phyloP scores from a whole-genome alignment of 1,140 invertebrate species.

The Drosophila sproati region DNA sequence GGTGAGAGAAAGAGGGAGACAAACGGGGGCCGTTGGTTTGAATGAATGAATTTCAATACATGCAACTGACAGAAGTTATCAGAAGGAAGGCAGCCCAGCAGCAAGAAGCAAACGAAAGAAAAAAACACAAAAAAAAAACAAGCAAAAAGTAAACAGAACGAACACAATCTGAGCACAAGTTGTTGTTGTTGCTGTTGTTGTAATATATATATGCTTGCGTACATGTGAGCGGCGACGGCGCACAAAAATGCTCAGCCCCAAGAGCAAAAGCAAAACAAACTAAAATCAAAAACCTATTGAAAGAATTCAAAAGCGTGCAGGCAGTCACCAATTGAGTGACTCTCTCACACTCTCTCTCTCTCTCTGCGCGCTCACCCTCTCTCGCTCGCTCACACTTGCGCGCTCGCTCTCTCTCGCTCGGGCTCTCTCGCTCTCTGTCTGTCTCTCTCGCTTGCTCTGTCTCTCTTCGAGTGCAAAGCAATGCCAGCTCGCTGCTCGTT shows the following conservation, averaged over 20 bases:
- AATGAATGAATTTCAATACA: slow-evolving; percentile 84
- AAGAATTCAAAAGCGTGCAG: slow-evolving; percentile 71
- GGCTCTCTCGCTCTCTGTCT: neutral
- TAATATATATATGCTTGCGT: slow-evolving; percentile 18
- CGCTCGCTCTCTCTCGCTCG: slow-evolving; percentile 21
- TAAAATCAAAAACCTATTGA: slow-evolving; percentile 77
- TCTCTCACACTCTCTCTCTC: slow-evolving; percentile 17
- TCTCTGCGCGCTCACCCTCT: slow-evolving; percentile 22
- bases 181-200: slow-evolving; percentile 12
- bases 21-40: slow-evolving; percentile 48
- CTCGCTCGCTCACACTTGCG: slow-evolving; percentile 20
- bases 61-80: slow-evolving; percentile 76
- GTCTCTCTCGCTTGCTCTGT: neutral
- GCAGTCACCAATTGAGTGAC: slow-evolving; percentile 63
- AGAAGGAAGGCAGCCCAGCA: slow-evolving; percentile 43
- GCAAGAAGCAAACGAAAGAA: slow-evolving; percentile 19
- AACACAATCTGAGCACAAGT: slow-evolving; percentile 37
- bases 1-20: slow-evolving; percentile 34
- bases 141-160: slow-evolving; percentile 55
- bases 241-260: slow-evolving; percentile 72
- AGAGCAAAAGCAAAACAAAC: slow-evolving; percentile 57
- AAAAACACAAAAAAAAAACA: slow-evolving; percentile 27
- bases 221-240: slow-evolving; percentile 60
- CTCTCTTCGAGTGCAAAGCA: slow-evolving; percentile 2
- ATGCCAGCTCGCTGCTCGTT: neutral